Percentiles rank a stretch among this genome's conserved stretches.
Conservation (phyloP, 2,113 vertebrate species). For the Nothobranchius kuhntae region DNA sequence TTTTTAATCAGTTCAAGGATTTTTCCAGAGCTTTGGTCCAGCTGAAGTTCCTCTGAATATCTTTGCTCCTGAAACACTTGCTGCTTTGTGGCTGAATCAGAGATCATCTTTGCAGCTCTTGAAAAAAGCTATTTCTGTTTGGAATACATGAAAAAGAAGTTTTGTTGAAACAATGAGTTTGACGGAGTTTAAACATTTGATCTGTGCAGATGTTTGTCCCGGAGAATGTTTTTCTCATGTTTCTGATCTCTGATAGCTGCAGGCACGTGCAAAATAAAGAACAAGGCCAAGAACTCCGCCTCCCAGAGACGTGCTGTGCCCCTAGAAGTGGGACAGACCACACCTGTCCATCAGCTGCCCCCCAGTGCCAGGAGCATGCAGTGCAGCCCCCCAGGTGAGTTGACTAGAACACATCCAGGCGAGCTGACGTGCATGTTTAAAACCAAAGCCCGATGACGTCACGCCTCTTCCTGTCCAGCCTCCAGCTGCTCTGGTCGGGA, state of each 20-base stretch:
- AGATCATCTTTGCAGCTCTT: no score
- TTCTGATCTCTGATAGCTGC: not conserved
- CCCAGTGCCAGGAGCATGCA: slow-evolving; percentile 40
- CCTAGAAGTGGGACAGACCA: slow-evolving; percentile 1
- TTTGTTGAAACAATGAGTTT: not conserved
- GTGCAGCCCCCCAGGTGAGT: slow-evolving; percentile 65
- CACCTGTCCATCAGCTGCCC: slow-evolving; percentile 15
- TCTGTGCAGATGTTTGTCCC: not conserved
- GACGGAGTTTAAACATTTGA: not conserved
- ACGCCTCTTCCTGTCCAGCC: slow-evolving; percentile 19
- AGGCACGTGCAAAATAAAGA: slow-evolving; percentile 47
- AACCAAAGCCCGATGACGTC: not conserved
- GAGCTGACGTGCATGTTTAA: not conserved
- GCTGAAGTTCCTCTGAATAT: no score
- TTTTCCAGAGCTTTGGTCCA: no score
- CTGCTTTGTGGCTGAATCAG: no score
- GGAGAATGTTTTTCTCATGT: not conserved
- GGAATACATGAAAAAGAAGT: no score
- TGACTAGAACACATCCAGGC: no score
- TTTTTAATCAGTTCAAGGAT: no score
- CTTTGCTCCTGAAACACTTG: no score
- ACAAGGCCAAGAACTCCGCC: slow-evolving; percentile 27
- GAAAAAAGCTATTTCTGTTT: no score
- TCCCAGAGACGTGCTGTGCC: slow-evolving; percentile 27
- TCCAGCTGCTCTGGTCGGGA: slow-evolving; percentile 51